These are phyloP conservation scores for Coregonus clupeaformis DNA, from an alignment of 2,113 vertebrate species.

Conservation along the genomic window DNA sequence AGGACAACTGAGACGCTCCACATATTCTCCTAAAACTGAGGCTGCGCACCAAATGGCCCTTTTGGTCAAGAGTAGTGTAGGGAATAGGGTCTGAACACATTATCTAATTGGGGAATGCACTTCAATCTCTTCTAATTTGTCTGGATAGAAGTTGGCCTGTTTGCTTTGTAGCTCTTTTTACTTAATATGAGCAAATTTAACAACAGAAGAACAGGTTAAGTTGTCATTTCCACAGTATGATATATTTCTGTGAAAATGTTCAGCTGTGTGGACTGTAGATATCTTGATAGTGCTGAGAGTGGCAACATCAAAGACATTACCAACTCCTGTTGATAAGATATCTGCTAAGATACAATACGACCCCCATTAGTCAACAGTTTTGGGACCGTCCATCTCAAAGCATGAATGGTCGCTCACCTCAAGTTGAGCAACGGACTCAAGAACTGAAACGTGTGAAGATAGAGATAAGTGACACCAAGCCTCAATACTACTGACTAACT, in stretches of 20 bases:
- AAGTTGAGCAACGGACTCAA: not conserved
- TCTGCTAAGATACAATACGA: not conserved
- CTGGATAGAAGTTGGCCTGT: not conserved
- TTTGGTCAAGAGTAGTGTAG: too few species aligned
- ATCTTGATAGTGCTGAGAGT: too few species aligned
- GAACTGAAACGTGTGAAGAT: too few species aligned
- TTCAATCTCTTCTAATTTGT: not conserved
- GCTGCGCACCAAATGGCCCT: too few species aligned
- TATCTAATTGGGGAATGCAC: conserved; percentile 24
- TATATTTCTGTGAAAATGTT: too few species aligned
- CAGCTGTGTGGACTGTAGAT: too few species aligned
- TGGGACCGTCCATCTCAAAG: not conserved
- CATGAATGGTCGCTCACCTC: not conserved
- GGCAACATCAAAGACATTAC: too few species aligned
- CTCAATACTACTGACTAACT: not conserved
- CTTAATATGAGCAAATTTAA: not conserved
- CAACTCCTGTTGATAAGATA: not conserved
- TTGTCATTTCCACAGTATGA: too few species aligned
- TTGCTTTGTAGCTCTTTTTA: conserved; percentile 32
- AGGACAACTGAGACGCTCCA: conserved; percentile 15
- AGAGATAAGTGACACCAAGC: not conserved
- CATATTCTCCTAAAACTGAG: conserved; percentile 24
- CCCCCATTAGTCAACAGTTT: too few species aligned
- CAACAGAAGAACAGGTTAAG: too few species aligned
- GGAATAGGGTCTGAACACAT: conserved; percentile 24